Evolutionary conservation across 1,140 invertebrate species (phyloP), one percentile per base, ranked within the genome.

Genomic region (Brachionus angularis): DNA sequence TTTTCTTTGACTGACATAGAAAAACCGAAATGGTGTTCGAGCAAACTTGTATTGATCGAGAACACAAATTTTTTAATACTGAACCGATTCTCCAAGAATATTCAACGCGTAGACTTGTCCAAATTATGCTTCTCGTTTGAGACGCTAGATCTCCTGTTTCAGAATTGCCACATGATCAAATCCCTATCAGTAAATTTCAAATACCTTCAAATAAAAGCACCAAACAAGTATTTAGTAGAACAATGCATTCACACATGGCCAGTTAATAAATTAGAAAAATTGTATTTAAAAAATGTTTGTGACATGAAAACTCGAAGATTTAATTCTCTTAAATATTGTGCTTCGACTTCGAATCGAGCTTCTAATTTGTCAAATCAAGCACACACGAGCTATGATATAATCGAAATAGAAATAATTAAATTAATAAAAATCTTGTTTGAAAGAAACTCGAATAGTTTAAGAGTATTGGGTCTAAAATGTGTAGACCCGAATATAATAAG

Each of bases 271-370:
- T 21, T 71, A 8, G 67, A 71, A 31, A 71, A 71, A 23, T 29
- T 71, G 4, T 71, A 71, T 52, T 1, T 71, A 1, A 71, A 71
- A 71, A 71, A 71, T 23, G 67, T 71, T 4, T 71, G 67, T 16
- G 67, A 71, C 42, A 71, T 53, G 67, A 71, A 71, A 42, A 71
- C 46, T 2, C 33, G 49, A 21, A 31, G 46, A 14, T 21, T 52
- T 16, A 49, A 70, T 31, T 39, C 21, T 5, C 31, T 46, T 21
- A 47, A 64, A 16, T 46, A 34, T n/a, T n/a, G n/a, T n/a, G 47
- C 8, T n/a, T 39, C 33, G n/a, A 14, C 42, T 33, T 33, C 52
- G n/a, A n/a, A 16, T 27, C 31, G 29, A 18, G 25, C 23, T 39
- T 58, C 33, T n/a, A n/a, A n/a, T n/a, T n/a, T 27, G 31, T 46